Conservation (phyloP, 2,113 vertebrate genomes). For the Platycercus adscitus region DNA sequence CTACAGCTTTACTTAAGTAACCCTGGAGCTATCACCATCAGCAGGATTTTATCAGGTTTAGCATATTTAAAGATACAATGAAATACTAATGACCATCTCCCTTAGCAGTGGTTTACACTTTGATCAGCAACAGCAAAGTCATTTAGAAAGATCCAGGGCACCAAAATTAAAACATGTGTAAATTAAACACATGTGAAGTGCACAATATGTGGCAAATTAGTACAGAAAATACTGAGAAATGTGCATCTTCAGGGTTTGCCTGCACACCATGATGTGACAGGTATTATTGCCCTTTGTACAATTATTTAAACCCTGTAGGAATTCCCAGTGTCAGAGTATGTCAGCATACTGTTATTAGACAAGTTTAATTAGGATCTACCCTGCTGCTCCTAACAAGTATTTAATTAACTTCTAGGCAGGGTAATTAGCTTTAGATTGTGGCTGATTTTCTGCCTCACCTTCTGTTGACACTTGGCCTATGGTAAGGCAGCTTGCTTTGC, state of each 20-base stretch:
- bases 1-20: conserved; percentile 30
- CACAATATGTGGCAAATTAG: conserved; percentile 76
- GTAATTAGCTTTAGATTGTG: conserved; percentile 86
- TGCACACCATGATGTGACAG: conserved; percentile 74
- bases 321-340: conserved; percentile 82
- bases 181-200: conserved; percentile 73
- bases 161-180: conserved; percentile 68
- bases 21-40: neutral
- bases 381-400: conserved; percentile 87
- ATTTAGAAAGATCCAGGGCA: conserved; percentile 43
- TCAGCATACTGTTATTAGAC: conserved; percentile 87
- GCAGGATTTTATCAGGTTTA: conserved; percentile 34
- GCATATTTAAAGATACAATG: conserved; percentile 12
- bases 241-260: conserved; percentile 59
- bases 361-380: conserved; percentile 89
- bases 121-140: conserved; percentile 29
- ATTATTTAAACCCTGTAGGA: conserved; percentile 82
- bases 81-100: conserved; percentile 35
- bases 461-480: conserved; percentile 83
- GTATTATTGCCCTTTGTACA: conserved; percentile 78
- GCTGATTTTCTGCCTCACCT: conserved; percentile 84
- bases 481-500: conserved; percentile 60
- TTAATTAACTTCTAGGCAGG: conserved; percentile 89
- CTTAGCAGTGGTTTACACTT: neutral
- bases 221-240: conserved; percentile 63